Evolutionary conservation across 2,888 invertebrate species (phyloP).

Genomic region (Erebia palarica): DNA sequence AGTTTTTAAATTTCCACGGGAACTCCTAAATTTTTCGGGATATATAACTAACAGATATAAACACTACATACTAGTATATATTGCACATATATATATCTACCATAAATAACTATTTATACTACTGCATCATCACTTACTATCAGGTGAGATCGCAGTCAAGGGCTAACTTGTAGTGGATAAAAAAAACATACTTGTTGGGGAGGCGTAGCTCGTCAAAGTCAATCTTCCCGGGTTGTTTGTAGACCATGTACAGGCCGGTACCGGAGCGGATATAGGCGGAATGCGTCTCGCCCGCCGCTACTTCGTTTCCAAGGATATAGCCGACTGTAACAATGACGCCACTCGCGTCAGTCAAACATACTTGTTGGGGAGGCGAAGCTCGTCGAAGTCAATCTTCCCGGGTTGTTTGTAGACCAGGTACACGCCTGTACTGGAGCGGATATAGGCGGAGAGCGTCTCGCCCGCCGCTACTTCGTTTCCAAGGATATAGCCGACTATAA

Average conservation of each 20-base stretch:
- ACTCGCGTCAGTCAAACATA: constrained; percentile 46
- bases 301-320: constrained; percentile 89
- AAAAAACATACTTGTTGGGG: constrained; percentile 77
- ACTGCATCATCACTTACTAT: too few relatives aligned
- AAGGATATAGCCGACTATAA: constrained; percentile 90
- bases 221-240: constrained; percentile 85
- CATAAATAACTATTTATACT: too few relatives aligned
- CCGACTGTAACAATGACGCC: constrained; percentile 80
- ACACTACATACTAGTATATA: too few relatives aligned
- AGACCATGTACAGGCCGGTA: constrained; percentile 90
- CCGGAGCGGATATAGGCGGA: constrained; percentile 91
- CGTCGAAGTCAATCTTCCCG: constrained; percentile 80
- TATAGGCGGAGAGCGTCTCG: constrained; percentile 88
- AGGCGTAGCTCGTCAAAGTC: constrained; percentile 80
- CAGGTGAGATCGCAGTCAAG: too few relatives aligned
- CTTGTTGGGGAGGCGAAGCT: constrained; percentile 78
- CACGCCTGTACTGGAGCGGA: constrained; percentile 89
- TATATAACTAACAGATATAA: too few relatives aligned
- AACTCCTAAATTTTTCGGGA: too few relatives aligned
- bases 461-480: constrained; percentile 87
- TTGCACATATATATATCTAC: too few relatives aligned
- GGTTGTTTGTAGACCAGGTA: constrained; percentile 91
- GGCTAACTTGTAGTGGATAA: too few relatives aligned
- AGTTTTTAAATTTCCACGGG: too few relatives aligned
- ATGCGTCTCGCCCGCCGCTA: constrained; percentile 91